These are phyloP conservation scores for Bovichtus variegatus DNA, from an alignment of 2,797 vertebrate species.

Conservation along the genomic window DNA sequence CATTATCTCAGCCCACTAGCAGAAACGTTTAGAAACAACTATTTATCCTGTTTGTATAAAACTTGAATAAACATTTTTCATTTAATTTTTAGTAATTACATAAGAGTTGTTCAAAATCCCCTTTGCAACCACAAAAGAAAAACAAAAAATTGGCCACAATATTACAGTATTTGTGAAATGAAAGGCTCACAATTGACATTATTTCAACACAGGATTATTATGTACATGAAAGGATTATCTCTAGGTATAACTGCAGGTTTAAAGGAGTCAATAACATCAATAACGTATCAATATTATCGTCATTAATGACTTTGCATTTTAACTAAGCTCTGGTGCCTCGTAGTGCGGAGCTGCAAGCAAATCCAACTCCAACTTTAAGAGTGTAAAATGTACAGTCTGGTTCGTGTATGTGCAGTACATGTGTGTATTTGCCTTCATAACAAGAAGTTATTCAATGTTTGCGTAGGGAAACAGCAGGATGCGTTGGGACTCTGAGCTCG, in stretches of 20 bases:
- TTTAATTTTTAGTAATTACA: not conserved
- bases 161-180: no score
- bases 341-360: not conserved
- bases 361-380: not conserved
- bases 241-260: not conserved
- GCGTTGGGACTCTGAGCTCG: not conserved
- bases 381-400: not conserved
- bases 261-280: not conserved
- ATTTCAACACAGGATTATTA: not conserved
- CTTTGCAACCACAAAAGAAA: not conserved
- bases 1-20: not conserved
- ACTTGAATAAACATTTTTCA: not conserved
- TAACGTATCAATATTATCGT: not conserved
- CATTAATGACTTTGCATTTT: not conserved
- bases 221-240: not conserved
- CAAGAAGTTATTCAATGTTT: constrained; percentile 19
- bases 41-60: no score
- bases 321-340: not conserved
- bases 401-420: not conserved
- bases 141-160: not conserved
- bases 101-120: not conserved
- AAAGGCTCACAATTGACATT: not conserved
- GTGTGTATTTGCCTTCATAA: constrained; percentile 29
- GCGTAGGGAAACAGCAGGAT: constrained; percentile 13
- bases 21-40: not conserved